Percentiles rank a stretch among this genome's conserved stretches.
phyloP scores from a whole-genome alignment of 2,113 vertebrate genomes.

The Pelecanoides urinatrix region DNA sequence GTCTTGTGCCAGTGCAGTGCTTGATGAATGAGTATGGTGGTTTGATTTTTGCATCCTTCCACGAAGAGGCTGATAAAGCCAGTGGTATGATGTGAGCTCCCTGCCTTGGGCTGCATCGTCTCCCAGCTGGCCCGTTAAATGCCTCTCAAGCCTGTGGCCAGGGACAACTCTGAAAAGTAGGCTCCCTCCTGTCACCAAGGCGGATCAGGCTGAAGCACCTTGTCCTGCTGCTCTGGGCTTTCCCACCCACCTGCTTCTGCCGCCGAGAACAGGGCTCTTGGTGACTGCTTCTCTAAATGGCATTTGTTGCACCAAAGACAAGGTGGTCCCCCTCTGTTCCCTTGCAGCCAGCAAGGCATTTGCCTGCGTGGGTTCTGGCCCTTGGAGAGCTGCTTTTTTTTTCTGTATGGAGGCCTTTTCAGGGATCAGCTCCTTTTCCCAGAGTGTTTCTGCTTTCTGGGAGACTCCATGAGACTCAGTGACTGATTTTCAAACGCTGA shows the following conservation, averaged over 20 bases:
- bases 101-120: neutral
- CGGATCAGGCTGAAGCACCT: neutral
- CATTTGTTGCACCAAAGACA: neutral
- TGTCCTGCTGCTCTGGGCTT: neutral
- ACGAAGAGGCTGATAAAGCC: neutral
- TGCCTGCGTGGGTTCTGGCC: neutral
- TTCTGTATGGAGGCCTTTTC: neutral
- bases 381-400: neutral
- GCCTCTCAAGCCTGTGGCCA: neutral
- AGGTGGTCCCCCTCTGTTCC: neutral
- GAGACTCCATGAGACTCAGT: neutral
- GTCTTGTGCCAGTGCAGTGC: neutral
- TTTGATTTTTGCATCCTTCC: neutral
- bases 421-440: neutral
- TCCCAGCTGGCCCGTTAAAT: neutral
- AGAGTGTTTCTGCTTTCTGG: neutral
- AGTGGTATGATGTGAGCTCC: neutral
- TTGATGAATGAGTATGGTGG: rapidly evolving
- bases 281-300: neutral
- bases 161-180: neutral
- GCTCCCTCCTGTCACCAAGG: neutral
- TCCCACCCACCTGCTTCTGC: neutral
- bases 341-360: neutral
- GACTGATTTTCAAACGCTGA: neutral
- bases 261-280: neutral